Evolutionary conservation across 2,797 vertebrate genomes (phyloP).

Genomic region (Spinibarbus caldwelli): DNA sequence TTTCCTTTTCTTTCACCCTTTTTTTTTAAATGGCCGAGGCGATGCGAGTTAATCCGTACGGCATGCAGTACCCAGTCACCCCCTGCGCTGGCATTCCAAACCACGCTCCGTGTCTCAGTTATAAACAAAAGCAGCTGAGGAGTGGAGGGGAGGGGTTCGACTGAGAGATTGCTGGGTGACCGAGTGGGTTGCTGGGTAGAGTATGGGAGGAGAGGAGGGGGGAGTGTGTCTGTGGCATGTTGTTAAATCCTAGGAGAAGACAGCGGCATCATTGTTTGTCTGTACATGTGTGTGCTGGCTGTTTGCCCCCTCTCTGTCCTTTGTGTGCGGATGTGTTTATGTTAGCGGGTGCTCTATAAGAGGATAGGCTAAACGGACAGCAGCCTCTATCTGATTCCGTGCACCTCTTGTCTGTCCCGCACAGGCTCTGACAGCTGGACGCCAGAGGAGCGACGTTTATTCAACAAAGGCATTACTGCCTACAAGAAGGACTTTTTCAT

Average conservation of each 20-base stretch:
- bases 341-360: conserved; percentile 40
- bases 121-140: conserved; percentile 68
- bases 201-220: conserved; percentile 31
- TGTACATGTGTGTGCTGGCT: conserved; percentile 58
- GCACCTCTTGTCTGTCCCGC: conserved; percentile 36
- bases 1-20: not conserved
- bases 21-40: not conserved
- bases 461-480: conserved; percentile 93
- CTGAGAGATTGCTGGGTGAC: conserved; percentile 64
- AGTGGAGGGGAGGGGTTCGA: conserved; percentile 52
- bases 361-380: not conserved
- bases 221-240: conserved; percentile 67
- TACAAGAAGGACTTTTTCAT: conserved; percentile 98
- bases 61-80: not conserved
- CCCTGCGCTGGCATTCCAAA: conserved; percentile 30
- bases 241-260: conserved; percentile 75
- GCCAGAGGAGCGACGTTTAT: conserved; percentile 87
- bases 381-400: conserved; percentile 35
- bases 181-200: conserved; percentile 66
- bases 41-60: not conserved
- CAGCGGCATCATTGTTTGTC: conserved; percentile 76
- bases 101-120: conserved; percentile 33
- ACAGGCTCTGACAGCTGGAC: conserved; percentile 96
- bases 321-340: conserved; percentile 31
- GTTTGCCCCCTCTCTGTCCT: conserved; percentile 51